A percentile compares a stretch with the other conserved stretches of the same genome.
Conservation (phyloP, 1,140 invertebrate genomes). For the Zeugodacus cucurbitae region DNA sequence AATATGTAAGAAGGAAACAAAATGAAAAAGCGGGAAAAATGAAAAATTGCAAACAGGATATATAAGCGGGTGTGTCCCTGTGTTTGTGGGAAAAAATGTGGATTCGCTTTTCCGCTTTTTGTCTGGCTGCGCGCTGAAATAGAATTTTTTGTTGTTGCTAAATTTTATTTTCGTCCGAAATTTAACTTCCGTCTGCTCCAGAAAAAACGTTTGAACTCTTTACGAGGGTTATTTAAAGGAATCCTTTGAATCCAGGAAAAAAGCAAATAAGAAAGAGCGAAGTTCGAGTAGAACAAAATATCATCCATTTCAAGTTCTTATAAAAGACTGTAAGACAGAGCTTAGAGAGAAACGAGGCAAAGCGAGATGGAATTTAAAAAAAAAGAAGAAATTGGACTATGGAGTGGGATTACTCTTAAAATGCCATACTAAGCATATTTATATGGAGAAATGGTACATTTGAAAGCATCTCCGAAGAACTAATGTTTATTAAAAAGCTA, state of each 20-base stretch:
- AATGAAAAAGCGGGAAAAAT: conserved; percentile 28
- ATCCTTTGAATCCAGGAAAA: neutral
- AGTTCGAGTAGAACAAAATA: too few relatives aligned
- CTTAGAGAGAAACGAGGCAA: too few relatives aligned
- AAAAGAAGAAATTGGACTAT: too few relatives aligned
- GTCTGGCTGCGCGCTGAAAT: neutral
- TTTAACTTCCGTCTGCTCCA: neutral
- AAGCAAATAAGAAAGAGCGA: too few relatives aligned
- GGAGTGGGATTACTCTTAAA: too few relatives aligned
- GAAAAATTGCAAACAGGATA: conserved; percentile 22
- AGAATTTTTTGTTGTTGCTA: neutral
- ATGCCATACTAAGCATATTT: too few relatives aligned
- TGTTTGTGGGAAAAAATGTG: neutral
- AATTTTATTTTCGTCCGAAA: neutral
- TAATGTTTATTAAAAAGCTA: too few relatives aligned
- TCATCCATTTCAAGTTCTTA: too few relatives aligned
- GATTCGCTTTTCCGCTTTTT: neutral
- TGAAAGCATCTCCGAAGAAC: too few relatives aligned
- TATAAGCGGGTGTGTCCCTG: neutral
- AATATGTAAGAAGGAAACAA: conserved; percentile 23
- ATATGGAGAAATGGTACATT: too few relatives aligned
- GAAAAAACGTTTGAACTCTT: neutral
- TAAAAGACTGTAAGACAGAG: too few relatives aligned
- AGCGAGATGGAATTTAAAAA: too few relatives aligned
- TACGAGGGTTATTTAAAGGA: neutral